These are phyloP conservation scores for Ladona fulva DNA, from an alignment of 1,140 invertebrate genomes.

Conservation along the genomic window DNA sequence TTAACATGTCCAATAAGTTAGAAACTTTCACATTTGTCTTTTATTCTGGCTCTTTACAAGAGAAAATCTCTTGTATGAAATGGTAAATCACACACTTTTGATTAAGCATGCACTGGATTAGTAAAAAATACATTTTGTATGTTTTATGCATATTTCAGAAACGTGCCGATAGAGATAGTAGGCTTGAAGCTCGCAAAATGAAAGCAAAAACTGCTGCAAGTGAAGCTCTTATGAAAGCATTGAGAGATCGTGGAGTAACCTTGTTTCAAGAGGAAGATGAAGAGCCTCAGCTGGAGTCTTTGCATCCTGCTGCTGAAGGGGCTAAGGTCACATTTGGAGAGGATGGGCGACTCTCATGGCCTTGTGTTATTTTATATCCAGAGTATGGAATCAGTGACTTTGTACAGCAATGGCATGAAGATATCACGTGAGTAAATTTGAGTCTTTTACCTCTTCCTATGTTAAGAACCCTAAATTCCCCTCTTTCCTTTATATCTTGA, in stretches of 20 bases:
- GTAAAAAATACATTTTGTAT: too few relatives aligned
- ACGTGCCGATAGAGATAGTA: slow-evolving; percentile 45
- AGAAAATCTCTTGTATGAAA: too few relatives aligned
- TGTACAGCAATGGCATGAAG: slow-evolving; percentile 62
- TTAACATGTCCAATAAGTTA: too few relatives aligned
- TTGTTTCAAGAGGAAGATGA: slow-evolving; percentile 30
- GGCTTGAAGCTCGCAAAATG: slow-evolving; percentile 37
- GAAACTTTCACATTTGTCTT: too few relatives aligned
- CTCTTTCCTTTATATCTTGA: too few relatives aligned
- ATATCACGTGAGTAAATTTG: slow-evolving; percentile 44
- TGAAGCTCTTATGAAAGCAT: slow-evolving; percentile 43
- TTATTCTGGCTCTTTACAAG: too few relatives aligned
- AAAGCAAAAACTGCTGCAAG: slow-evolving; percentile 33
- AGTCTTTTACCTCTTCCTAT: too few relatives aligned
- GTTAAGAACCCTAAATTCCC: too few relatives aligned
- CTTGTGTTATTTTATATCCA: slow-evolving; percentile 74
- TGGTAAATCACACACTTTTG: too few relatives aligned
- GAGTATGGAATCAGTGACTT: slow-evolving; percentile 64
- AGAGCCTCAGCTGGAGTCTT: slow-evolving; percentile 44
- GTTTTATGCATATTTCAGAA: slow-evolving; percentile 42
- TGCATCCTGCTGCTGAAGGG: slow-evolving; percentile 49
- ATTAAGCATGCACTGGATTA: too few relatives aligned
- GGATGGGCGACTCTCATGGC: slow-evolving; percentile 60
- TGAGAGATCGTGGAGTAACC: slow-evolving; percentile 42
- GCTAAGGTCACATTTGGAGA: slow-evolving; percentile 48